Base-by-base conservation (phyloP, 2,113 vertebrate genomes). In the Willisornis vidua region DNA sequence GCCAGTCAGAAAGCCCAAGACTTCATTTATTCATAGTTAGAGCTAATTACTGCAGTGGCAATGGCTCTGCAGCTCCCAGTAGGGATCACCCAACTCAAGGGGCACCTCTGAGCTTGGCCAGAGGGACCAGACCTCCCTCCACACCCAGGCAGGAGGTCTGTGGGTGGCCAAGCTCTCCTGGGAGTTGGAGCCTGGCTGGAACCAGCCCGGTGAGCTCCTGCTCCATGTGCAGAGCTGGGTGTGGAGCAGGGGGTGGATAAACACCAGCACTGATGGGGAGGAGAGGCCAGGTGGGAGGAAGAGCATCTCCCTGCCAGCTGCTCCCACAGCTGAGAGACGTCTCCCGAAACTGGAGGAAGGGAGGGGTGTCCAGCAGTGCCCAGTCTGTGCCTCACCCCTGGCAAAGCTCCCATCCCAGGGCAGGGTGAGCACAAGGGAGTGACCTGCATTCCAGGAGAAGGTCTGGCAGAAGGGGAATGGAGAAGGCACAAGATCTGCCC, bases 401-500 rank as follows among this genome's bases (percentile, higher is more conserved):
- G 66, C 3, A 2, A 10, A 35, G 59, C 41, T 70, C 58, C 41
- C 45, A 9, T 12, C 39, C 15, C 28, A 0, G 0, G 54, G 74
- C 39, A 55, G 23, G 11, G 26, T 11, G 23, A 43, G 58, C 52
- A 49, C 29, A 6, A 7, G 23, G 35, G 35, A 81, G 67, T 0
- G 5, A 63, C 8, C 5, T 0, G 1, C 11, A 26, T 14, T 39
- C 80, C 2, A 0, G 62, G 68, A 76, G 26, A 49, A n/a, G 62
- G 22, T 1, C 10, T 24, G 25, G 61, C 14, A 65, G 25, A 4
- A 12, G 3, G 31, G 15, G 24, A 20, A 67, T 1, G 0, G 20
- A 57, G 52, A 20, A 12, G 9, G 9, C 54, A 11, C 57, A 43
- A 28, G 29, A 3, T 20, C 58, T 58, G 43, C 71, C 79, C 80